Evolutionary conservation across 53 echinoderm and acorn worm genomes (phyloP), one percentile per base, ranked within the genome.

Genomic region (Stichopus horrens): DNA sequence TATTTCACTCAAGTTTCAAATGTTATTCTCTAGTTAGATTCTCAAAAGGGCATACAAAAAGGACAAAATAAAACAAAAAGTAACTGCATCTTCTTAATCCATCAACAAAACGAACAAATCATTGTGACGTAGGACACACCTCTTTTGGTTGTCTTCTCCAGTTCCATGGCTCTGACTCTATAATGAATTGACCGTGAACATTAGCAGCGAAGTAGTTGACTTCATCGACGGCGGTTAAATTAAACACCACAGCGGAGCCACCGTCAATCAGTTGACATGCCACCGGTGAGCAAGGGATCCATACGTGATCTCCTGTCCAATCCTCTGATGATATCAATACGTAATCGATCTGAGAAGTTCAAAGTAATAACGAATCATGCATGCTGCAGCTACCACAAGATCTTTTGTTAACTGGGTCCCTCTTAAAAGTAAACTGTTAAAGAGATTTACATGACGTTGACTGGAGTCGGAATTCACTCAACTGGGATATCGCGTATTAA

Each of bases 141-240:
- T 73, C 73, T 65, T 67, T 75, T 11, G 96, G 96, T 22, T 93
- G 89, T 23, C 94, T 86, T 58, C 91, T 88, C 94, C 94, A 96
- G 83, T 96, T 94, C 55, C 76, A 83, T 21, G 96, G 96, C 75
- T 92, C 92, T 77, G 92, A 19, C 79, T 92, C 88, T 53, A 89
- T 89, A 8, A 96, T 91, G 74, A 74, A 92, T 66, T 96, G 96
- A 55, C 94, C 86, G 79, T 94, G 92, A 54, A 96, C 90, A 71
- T 96, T 96, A 5, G 93, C 94, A 8, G 94, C 94, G 86, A 89
- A 96, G 81, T 85, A 89, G 54, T 86, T 76, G 83, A 77, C 79
- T 10, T 90, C 86, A 80, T 74, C 19, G 53, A 87, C 88, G 63
- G 94, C 91, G 8, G 79, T 56, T 7, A 79, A 67, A 11, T 88